Evolutionary conservation across 2,113 vertebrate genomes (phyloP).

Genomic region (Poeciliopsis turrubarensis): DNA sequence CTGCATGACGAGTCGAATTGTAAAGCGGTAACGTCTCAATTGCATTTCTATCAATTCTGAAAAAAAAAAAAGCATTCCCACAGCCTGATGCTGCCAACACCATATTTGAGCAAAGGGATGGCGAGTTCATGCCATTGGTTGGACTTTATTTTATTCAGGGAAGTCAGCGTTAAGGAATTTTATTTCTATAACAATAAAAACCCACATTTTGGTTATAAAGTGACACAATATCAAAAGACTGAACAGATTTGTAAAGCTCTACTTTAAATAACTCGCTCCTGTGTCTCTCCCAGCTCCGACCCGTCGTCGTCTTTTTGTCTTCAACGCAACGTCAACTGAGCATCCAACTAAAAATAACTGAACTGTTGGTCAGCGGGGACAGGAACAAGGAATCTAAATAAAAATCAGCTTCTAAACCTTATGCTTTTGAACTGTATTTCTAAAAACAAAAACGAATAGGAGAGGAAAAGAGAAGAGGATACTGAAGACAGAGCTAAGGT

Average conservation of each 20-base stretch:
- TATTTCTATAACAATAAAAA: no score
- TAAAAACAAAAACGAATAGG: neutral
- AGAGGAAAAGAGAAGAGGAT: neutral
- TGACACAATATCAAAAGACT: neutral
- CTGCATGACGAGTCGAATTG: no score
- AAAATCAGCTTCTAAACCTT: constrained; percentile 1
- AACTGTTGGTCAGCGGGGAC: neutral
- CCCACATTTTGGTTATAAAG: no score
- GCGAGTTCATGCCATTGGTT: no score
- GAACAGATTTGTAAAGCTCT: constrained; percentile 1
- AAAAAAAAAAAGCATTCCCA: no score
- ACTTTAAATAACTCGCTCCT: constrained; percentile 38
- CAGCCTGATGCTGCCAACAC: no score
- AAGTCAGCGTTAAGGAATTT: no score
- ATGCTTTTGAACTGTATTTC: neutral
- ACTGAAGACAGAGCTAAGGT: constrained; percentile 18
- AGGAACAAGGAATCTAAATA: constrained; percentile 1
- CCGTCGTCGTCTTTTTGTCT: neutral
- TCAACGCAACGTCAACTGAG: neutral
- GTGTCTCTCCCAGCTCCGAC: constrained; percentile 26
- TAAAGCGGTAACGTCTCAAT: no score
- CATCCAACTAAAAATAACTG: constrained; percentile 4
- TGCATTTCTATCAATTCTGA: no score
- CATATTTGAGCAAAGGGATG: no score
- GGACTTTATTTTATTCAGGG: no score